Evolutionary conservation across 2,113 vertebrate genomes (phyloP).

Genomic region (Drymodes brunneopygia): DNA sequence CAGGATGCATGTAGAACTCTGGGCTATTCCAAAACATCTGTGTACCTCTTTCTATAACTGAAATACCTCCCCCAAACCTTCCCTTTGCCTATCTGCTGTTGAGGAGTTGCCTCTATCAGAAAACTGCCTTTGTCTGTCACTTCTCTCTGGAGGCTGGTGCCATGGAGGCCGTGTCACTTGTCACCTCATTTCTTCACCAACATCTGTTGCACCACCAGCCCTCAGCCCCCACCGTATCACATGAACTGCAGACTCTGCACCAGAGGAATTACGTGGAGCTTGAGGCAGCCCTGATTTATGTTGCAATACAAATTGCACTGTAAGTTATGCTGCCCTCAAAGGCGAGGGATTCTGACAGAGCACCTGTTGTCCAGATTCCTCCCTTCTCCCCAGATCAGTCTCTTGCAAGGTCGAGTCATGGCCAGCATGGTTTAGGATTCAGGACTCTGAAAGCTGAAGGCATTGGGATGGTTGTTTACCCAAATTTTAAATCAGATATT

Average conservation of each 20-base stretch:
- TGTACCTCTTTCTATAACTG: neutral
- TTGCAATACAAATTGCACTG: slow-evolving; percentile 37
- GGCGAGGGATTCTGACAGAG: neutral
- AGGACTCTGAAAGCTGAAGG: neutral
- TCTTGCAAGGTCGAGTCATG: neutral
- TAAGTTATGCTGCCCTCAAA: slow-evolving; percentile 37
- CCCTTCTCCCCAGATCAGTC: neutral
- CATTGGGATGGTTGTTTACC: fast-evolving
- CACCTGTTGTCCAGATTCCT: slow-evolving; percentile 47
- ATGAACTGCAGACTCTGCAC: neutral
- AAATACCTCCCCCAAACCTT: neutral
- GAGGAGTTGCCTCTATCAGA: neutral
- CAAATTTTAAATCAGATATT: neutral
- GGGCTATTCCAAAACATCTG: neutral
- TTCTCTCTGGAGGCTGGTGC: neutral
- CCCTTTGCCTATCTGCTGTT: neutral
- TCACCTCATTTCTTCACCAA: neutral
- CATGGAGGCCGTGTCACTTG: neutral
- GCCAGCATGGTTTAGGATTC: neutral
- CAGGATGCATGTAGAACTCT: neutral
- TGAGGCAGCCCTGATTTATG: slow-evolving; percentile 35
- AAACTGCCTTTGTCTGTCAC: neutral
- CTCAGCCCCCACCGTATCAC: neutral
- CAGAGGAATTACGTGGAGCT: neutral
- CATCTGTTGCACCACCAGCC: neutral